Base-by-base conservation (phyloP, 2,888 invertebrate genomes). In the Kuschelorhynchus macadamiae region DNA sequence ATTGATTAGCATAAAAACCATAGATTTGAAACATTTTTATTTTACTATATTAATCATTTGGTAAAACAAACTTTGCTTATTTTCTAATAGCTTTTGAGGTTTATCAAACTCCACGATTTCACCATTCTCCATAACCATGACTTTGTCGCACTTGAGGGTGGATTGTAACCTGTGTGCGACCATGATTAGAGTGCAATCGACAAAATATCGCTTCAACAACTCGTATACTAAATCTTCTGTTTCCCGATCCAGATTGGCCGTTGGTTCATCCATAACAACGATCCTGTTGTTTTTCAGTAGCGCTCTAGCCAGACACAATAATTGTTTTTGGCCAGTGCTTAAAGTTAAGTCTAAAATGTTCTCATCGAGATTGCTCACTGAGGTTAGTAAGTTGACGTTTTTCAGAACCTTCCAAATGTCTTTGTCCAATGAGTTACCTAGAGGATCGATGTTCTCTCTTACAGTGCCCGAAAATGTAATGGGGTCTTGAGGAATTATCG, bases 381-480 rank as follows among this genome's bases (percentile, higher is more conserved):
- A 8, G 3, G 8, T n/a, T 21, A 57, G 33, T 14, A 65, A 16
- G 12, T 59, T 9, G 55, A 92, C 90, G 83, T 94, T 92, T 72
- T 93, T 92, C 18, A 96, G 83, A 0, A 92, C 93, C 69, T 88
- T 86, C 95, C 95, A 96, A 1, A 96, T 83, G 64, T 91, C 87
- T 16, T 87, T 87, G 76, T 96, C 96, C 0, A 88, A 86, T 77
- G 90, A 91, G 77, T 90, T 88, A 66, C 90, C 88, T 79, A 94
- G 93, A 2, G 96, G 96, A 85, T 96, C 96, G 61, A 96, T 85
- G 84, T 96, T 96, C 77, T 90, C 90, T 1, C 96, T 86, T 85
- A 96, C 87, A 3, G 30, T 21, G 41, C 95, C 95, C 0, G 92
- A 91, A 84, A 96, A 93, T 47, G 93, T 83, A 65, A 93, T 91